Conservation (phyloP, 2,888 invertebrate species). For the Chalcosyrphus nemorum region DNA sequence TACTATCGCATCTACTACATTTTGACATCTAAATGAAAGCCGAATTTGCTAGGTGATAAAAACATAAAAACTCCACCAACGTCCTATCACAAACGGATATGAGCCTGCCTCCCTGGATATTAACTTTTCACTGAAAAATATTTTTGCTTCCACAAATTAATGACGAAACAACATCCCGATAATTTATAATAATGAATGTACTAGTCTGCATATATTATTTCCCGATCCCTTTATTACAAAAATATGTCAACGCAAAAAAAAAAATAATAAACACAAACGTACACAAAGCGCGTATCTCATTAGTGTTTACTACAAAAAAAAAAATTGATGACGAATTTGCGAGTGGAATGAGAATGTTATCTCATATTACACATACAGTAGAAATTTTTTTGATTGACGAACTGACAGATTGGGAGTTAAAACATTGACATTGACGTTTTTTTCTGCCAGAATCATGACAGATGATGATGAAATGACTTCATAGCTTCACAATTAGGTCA, state of each 20-base stretch:
- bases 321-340: background rate
- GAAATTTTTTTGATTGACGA: background rate
- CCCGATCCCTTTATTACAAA: background rate
- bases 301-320: background rate
- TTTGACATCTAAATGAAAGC: too few relatives aligned
- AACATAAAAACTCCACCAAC: too few relatives aligned
- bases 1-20: too few relatives aligned
- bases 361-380: background rate
- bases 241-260: background rate
- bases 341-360: background rate
- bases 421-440: constrained; percentile 65
- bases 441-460: constrained; percentile 18
- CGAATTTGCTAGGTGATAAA: too few relatives aligned
- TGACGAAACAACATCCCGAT: too few relatives aligned
- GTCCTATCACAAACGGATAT: too few relatives aligned
- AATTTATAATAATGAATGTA: too few relatives aligned
- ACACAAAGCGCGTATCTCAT: background rate
- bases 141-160: too few relatives aligned
- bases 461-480: constrained; percentile 41
- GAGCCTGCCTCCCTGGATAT: too few relatives aligned
- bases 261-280: too few relatives aligned
- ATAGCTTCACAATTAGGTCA: constrained; percentile 56
- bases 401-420: constrained; percentile 29
- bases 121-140: too few relatives aligned
- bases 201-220: background rate